Percentiles rank a stretch among this genome's conserved stretches.
Evolutionary conservation across 2,888 invertebrate genomes (phyloP).

Genomic region (Cephus pulcher): DNA sequence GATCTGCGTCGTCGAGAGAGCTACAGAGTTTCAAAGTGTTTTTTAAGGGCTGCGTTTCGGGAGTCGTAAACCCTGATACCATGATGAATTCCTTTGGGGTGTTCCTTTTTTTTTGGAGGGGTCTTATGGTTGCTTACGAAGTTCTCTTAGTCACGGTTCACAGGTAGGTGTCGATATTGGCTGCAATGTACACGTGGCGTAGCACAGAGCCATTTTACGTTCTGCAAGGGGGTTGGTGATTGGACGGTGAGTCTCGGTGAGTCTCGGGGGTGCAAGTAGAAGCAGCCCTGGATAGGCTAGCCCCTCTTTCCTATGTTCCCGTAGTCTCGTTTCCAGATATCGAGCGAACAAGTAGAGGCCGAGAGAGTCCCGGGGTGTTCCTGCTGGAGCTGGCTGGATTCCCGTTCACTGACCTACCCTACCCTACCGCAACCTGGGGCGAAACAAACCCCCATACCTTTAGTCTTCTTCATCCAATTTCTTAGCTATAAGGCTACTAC

Average conservation of each 20-base stretch:
- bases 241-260: neutral
- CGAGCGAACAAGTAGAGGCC: constrained; percentile 51
- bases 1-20: neutral
- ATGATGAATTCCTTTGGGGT: neutral
- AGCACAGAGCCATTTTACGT: neutral
- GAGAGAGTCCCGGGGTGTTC: constrained; percentile 47
- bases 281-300: neutral
- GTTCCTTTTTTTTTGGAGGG: neutral
- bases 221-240: neutral
- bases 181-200: neutral
- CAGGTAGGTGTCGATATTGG: neutral
- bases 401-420: constrained; percentile 60
- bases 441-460: constrained; percentile 6
- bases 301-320: constrained; percentile 4
- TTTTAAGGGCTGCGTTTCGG: neutral
- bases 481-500: neutral
- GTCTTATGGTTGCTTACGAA: neutral
- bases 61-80: neutral
- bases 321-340: constrained; percentile 49
- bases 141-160: neutral
- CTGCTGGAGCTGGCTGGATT: constrained; percentile 42
- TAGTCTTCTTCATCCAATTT: neutral
- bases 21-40: neutral
- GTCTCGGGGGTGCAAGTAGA: neutral
- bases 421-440: constrained; percentile 32